Conservation (phyloP, 2,888 invertebrate species). For the Rhamphomyia laevipes region DNA sequence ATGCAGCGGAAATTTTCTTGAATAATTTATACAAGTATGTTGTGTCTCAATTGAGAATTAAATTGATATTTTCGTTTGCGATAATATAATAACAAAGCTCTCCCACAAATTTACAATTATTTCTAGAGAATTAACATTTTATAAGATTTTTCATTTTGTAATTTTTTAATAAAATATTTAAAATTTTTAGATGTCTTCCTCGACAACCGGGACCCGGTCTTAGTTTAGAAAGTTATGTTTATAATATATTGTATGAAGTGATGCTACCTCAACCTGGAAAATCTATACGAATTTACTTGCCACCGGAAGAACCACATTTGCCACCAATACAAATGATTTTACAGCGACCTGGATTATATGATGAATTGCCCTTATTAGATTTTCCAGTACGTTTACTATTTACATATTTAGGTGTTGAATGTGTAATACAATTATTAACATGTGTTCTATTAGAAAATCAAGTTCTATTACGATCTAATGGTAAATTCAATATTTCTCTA, state of each 20-base stretch:
- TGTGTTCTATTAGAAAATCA: constrained; percentile 95
- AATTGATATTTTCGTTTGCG: neutral
- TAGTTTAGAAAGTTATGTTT: constrained; percentile 87
- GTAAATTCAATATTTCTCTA: constrained; percentile 37
- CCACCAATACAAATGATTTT: constrained; percentile 54
- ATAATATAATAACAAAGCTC: no score
- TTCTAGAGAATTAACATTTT: no score
- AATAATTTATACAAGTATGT: constrained; percentile 73
- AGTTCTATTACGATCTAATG: constrained; percentile 83
- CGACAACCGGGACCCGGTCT: constrained; percentile 46
- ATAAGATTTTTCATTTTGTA: neutral
- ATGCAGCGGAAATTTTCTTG: constrained; percentile 75
- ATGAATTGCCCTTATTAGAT: constrained; percentile 90
- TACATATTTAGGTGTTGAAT: constrained; percentile 78
- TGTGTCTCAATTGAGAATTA: neutral
- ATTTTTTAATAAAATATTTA: neutral
- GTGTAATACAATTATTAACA: constrained; percentile 84
- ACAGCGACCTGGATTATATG: constrained; percentile 61
- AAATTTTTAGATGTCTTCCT: neutral
- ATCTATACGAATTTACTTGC: constrained; percentile 65
- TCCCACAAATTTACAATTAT: no score
- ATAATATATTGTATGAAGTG: constrained; percentile 90
- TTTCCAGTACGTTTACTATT: constrained; percentile 84
- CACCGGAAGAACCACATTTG: constrained; percentile 56
- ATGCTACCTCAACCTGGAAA: constrained; percentile 81